Conservation (phyloP, 2,888 invertebrate species). For the Diarsia mendica region DNA sequence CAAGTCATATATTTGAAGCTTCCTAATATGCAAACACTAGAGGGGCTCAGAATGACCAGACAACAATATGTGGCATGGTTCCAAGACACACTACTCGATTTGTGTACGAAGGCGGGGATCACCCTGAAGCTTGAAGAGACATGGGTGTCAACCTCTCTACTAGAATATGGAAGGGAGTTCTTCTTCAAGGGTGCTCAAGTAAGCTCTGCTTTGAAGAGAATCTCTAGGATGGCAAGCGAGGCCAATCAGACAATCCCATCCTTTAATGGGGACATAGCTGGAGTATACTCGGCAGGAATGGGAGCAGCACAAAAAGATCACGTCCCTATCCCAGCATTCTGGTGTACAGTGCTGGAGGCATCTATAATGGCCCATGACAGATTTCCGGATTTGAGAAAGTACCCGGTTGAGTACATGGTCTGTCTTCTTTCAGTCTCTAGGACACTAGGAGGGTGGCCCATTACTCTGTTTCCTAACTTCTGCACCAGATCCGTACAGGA, state of each 20-base stretch:
- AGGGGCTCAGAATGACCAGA: too few relatives aligned
- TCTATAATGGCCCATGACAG: background rate
- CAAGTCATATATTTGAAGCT: too few relatives aligned
- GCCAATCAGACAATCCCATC: too few relatives aligned
- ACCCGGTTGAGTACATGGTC: too few relatives aligned
- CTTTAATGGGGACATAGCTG: background rate
- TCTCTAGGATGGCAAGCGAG: too few relatives aligned
- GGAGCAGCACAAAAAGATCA: background rate
- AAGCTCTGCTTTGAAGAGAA: background rate
- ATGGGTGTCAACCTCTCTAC: background rate
- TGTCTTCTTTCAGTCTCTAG: too few relatives aligned
- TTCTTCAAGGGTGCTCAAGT: background rate
- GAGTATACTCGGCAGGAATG: background rate
- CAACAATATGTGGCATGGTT: background rate
- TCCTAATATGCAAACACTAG: too few relatives aligned
- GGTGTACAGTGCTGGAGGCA: background rate
- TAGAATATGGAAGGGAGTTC: background rate
- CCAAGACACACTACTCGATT: background rate
- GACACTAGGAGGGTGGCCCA: too few relatives aligned
- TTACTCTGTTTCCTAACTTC: too few relatives aligned
- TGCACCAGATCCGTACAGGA: too few relatives aligned
- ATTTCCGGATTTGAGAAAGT: too few relatives aligned
- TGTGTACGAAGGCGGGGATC: background rate
- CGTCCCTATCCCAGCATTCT: background rate
- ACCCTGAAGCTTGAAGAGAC: background rate